These are phyloP conservation scores for Cirrhinus molitorella DNA, from an alignment of 2,797 vertebrate species.

Conservation along the genomic window DNA sequence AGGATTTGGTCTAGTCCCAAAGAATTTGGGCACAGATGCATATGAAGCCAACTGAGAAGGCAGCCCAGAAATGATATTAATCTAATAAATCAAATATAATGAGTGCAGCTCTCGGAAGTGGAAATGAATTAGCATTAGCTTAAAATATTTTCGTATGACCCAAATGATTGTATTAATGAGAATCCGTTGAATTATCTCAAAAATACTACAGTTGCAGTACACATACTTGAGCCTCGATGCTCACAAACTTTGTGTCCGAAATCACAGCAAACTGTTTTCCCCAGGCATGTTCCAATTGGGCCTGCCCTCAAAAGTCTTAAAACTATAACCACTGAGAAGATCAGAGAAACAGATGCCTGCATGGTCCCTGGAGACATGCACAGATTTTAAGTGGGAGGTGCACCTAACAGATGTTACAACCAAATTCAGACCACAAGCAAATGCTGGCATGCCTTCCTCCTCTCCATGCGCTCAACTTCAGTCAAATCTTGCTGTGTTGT, in stretches of 20 bases:
- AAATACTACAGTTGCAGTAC: background rate
- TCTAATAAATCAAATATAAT: slow-evolving; percentile 35
- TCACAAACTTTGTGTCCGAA: background rate
- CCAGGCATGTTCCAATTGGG: slow-evolving; percentile 25
- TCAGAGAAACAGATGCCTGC: slow-evolving; percentile 46
- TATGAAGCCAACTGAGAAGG: background rate
- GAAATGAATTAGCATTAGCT: background rate
- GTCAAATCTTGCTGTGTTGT: background rate
- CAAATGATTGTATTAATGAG: background rate
- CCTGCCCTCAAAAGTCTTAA: slow-evolving; percentile 27
- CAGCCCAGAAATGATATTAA: slow-evolving; percentile 7
- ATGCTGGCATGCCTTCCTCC: slow-evolving; percentile 1
- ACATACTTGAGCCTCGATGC: background rate
- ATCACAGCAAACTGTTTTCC: slow-evolving; percentile 14
- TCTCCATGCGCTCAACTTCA: background rate
- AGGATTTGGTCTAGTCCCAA: slow-evolving; percentile 32
- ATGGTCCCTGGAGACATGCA: slow-evolving; percentile 31
- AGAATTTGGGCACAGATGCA: slow-evolving; percentile 30
- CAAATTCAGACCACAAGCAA: slow-evolving; percentile 41
- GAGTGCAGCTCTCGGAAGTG: background rate
- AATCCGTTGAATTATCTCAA: background rate
- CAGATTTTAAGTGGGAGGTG: slow-evolving; percentile 23
- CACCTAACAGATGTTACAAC: slow-evolving; percentile 47
- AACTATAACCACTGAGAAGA: slow-evolving; percentile 37
- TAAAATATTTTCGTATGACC: background rate